phyloP scores from a whole-genome alignment of 92 coral and sea anemone genomes.

The Bergia puertoricense region DNA sequence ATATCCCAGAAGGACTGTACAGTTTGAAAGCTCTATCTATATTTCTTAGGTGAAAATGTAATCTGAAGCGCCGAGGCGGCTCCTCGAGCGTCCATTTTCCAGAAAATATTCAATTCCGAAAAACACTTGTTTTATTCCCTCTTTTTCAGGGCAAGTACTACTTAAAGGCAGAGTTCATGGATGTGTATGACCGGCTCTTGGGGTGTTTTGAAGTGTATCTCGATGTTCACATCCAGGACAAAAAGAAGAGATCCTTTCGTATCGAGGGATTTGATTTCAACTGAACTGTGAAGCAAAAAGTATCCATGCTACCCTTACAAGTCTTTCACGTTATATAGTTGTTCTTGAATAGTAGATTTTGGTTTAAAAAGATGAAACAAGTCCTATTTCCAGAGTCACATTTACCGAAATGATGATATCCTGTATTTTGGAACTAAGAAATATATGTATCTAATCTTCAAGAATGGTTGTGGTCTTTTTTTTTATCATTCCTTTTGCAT shows the following conservation, averaged over 20 bases:
- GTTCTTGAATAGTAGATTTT: not conserved
- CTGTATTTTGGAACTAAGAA: not conserved
- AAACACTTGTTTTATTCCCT: not conserved
- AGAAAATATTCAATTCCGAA: no score
- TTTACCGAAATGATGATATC: not conserved
- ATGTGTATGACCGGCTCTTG: not conserved
- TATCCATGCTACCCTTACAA: not conserved
- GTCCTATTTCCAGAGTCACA: not conserved
- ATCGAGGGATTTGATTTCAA: not conserved
- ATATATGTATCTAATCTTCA: not conserved
- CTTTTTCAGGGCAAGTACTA: slow-evolving; percentile 10
- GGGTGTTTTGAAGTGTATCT: slow-evolving; percentile 12
- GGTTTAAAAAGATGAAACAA: no score
- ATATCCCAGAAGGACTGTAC: no score
- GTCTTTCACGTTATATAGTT: not conserved
- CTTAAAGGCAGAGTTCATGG: slow-evolving; percentile 11
- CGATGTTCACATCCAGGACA: not conserved
- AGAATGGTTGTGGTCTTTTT: no score
- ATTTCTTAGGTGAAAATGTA: no score
- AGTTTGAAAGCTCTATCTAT: no score
- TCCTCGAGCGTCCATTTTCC: no score
- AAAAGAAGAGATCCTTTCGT: not conserved
- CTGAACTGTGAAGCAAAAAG: not conserved
- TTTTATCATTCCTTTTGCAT: no score
- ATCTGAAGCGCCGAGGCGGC: no score